phyloP scores from a whole-genome alignment of 2,113 vertebrate genomes.

The Mohoua ochrocephala region DNA sequence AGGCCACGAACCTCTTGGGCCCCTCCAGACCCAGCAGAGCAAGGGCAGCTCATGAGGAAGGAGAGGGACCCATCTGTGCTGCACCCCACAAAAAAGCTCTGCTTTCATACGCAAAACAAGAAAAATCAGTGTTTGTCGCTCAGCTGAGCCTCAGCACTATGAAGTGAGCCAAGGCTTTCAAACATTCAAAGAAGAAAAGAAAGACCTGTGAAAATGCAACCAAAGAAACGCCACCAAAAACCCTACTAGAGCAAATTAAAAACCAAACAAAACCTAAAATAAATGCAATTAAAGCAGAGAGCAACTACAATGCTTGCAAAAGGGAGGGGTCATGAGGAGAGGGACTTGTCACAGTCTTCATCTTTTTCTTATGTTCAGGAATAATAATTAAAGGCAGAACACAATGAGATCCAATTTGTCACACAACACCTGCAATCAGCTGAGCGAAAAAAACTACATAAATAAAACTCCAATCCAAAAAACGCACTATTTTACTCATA shows the following conservation, averaged over 20 bases:
- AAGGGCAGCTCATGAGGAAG: not conserved
- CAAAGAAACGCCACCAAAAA: not conserved
- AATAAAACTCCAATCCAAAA: conserved; percentile 5
- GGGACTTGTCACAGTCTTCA: not conserved
- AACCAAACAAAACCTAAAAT: not conserved
- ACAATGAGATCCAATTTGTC: conserved; percentile 26
- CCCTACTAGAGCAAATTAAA: not conserved
- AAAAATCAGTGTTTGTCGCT: not conserved
- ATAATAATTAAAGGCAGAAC: conserved; percentile 18
- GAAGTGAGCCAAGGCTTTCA: not conserved
- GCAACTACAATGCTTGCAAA: not conserved
- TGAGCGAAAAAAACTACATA: not conserved
- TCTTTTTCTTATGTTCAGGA: not conserved
- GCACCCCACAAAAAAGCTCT: not conserved
- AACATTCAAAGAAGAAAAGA: not conserved
- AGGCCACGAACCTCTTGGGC: rapidly evolving
- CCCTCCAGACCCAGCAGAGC: not conserved
- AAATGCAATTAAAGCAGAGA: not conserved
- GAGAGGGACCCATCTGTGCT: rapidly evolving
- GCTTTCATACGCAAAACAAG: not conserved
- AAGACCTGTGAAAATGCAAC: not conserved
- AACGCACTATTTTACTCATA: conserved; percentile 5
- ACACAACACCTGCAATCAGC: conserved; percentile 59
- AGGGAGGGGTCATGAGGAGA: not conserved
- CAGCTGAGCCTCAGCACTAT: not conserved